Percentiles rank a stretch among this genome's conserved stretches.
phyloP scores from a whole-genome alignment of 2,888 invertebrate species.

The Pristionchus japonicus region DNA sequence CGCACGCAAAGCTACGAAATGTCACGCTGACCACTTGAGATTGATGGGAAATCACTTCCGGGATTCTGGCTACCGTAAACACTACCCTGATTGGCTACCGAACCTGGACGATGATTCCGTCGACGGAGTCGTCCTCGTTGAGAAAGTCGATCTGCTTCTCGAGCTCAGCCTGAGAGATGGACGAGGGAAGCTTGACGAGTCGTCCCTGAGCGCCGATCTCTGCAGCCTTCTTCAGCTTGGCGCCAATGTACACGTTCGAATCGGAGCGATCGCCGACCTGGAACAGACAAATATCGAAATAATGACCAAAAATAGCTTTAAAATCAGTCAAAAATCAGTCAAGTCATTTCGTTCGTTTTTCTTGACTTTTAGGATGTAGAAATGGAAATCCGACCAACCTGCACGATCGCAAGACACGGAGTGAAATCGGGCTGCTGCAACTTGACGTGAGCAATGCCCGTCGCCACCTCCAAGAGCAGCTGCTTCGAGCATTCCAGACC shows the following conservation, averaged over 20 bases:
- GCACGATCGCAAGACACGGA: slow-evolving; percentile 88
- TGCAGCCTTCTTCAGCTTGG: slow-evolving; percentile 92
- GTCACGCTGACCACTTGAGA: neutral
- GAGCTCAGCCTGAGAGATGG: slow-evolving; percentile 83
- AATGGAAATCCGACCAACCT: slow-evolving; percentile 76
- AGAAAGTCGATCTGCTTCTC: slow-evolving; percentile 81
- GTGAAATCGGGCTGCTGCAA: slow-evolving; percentile 80
- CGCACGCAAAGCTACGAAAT: too few relatives aligned
- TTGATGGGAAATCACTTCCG: neutral
- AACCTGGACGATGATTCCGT: slow-evolving; percentile 75
- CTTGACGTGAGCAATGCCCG: slow-evolving; percentile 78
- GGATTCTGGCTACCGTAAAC: neutral
- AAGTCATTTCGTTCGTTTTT: too few relatives aligned
- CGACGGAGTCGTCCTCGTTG: slow-evolving; percentile 86
- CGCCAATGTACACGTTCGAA: slow-evolving; percentile 97
- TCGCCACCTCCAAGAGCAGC: slow-evolving; percentile 82
- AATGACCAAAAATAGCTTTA: neutral
- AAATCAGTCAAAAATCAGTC: too few relatives aligned
- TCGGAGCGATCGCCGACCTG: slow-evolving; percentile 96
- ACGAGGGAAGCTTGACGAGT: slow-evolving; percentile 86
- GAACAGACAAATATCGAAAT: slow-evolving; percentile 31
- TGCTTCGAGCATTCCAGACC: slow-evolving; percentile 77
- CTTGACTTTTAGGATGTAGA: too few relatives aligned
- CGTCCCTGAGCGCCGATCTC: slow-evolving; percentile 86
- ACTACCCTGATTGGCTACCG: neutral